Evolutionary conservation across 2,888 invertebrate genomes (phyloP), one percentile per base, ranked within the genome.

Genomic region (Drosophila anomelani): DNA sequence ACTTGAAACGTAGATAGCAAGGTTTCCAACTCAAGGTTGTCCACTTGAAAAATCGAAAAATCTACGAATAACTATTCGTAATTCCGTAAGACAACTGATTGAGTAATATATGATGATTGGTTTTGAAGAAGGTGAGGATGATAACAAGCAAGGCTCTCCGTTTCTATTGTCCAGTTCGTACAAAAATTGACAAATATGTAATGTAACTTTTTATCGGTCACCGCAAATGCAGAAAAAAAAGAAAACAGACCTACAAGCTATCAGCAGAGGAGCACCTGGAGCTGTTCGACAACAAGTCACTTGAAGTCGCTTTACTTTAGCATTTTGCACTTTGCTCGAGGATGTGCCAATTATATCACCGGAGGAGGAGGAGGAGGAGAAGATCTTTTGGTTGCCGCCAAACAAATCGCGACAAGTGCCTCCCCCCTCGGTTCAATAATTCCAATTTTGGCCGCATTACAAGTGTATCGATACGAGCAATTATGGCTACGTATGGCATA

Each of bases 381-480:
- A 15, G 13, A 46, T n/a, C 51, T 68, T 8, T 23, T 44, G 12
- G 12, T 9, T 67, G 39, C 67, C 68, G n/a, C 34, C 58, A 56
- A 29, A 26, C 13, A 49, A 47, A 49, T 66, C 23, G 34, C 29
- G 1, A 20, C 23, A 63, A 63, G 46, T 47, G 38, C n/a, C n/a
- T 5, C 26, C n/a, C 43, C 12, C n/a, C 7, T 8, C 29, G 1
- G 26, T 2, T 3, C 12, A 70, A 44, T 26, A 59, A 58, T 26
- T 49, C 13, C 56, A 49, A 76, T 61, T 62, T 62, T 17, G 17
- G 34, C 13, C 7, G n/a, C 54, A 55, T 57, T 44, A 72, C 71
- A 56, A 53, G 71, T 66, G 56, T 64, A 36, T 55, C 36, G 46
- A 20, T 32, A 53, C 32, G 26, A 12, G 26, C 15, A n/a, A 20